phyloP scores from a whole-genome alignment of 2,888 invertebrate genomes.

The Galerucella pusilla region DNA sequence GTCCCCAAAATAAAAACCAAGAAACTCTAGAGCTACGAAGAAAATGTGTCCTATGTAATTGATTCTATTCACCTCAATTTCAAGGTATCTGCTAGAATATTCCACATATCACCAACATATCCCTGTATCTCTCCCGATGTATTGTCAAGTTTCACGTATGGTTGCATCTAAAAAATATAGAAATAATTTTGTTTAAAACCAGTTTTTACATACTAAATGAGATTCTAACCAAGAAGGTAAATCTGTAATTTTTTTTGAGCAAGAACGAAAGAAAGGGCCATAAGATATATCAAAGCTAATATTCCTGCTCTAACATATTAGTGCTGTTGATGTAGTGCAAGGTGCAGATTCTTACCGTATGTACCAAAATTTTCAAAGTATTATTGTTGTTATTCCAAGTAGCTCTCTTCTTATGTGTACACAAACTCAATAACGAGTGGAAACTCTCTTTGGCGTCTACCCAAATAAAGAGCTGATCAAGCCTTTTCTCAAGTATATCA shows the following conservation, averaged over 20 bases:
- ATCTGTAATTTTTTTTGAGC: no score
- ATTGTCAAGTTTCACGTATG: slow-evolving; percentile 53
- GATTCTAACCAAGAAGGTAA: no score
- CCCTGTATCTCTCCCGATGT: slow-evolving; percentile 17
- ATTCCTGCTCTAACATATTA: no score
- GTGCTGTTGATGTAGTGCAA: not conserved
- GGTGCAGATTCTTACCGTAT: not conserved
- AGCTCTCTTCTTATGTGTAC: not conserved
- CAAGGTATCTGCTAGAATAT: slow-evolving; percentile 57
- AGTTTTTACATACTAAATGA: no score
- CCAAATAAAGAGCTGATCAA: slow-evolving; percentile 4
- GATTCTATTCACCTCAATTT: slow-evolving; percentile 59
- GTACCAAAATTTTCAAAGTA: not conserved
- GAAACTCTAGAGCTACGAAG: no score
- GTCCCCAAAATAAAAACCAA: no score
- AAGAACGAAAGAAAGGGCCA: no score
- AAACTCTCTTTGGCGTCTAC: not conserved
- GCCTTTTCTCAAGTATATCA: not conserved
- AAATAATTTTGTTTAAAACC: not conserved
- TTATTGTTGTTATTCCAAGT: not conserved
- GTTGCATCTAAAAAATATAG: slow-evolving; percentile 39
- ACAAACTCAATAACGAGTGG: not conserved
- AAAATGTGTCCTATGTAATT: not conserved
- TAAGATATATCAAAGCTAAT: no score
- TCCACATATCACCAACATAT: slow-evolving; percentile 63